Percentiles rank a stretch among this genome's conserved stretches.
These are phyloP conservation scores for Lutjanus erythropterus DNA, from an alignment of 2,113 vertebrate species.

Conservation along the genomic window DNA sequence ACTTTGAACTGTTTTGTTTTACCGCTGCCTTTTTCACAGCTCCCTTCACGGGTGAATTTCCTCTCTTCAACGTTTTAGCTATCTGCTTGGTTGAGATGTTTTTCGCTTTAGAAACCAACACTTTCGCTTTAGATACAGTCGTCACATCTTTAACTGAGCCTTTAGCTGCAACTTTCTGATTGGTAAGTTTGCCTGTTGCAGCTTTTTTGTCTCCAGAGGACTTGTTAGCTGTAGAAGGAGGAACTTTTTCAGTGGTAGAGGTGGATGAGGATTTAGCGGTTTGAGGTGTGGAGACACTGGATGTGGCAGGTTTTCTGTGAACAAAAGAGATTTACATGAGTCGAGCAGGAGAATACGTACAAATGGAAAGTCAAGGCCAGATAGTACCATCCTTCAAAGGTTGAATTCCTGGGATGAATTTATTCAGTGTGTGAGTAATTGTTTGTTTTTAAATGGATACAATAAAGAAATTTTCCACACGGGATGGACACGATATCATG, in stretches of 20 bases:
- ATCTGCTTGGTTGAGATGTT: not conserved
- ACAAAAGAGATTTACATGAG: not conserved
- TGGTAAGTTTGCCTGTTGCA: not conserved
- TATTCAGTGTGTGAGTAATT: not conserved
- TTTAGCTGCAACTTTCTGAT: too few species aligned
- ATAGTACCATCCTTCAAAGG: not conserved
- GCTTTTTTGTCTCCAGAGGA: not conserved
- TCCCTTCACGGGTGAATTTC: not conserved
- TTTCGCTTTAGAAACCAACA: slow-evolving; percentile 18
- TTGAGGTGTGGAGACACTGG: not conserved
- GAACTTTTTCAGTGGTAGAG: not conserved
- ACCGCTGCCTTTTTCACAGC: not conserved
- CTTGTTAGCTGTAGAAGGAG: not conserved
- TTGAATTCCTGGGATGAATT: not conserved
- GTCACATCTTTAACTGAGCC: not conserved
- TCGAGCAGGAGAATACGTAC: not conserved
- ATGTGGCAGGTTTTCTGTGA: slow-evolving; percentile 9
- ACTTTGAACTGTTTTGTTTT: not conserved
- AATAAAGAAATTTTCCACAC: not conserved
- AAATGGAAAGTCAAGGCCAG: not conserved
- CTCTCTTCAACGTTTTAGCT: not conserved
- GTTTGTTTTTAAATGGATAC: not conserved
- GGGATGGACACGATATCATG: not conserved
- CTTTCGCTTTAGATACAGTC: not conserved
- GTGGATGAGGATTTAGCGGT: not conserved